Evolutionary conservation across 2,888 invertebrate genomes (phyloP).

Genomic region (Macrosiphum euphorbiae): DNA sequence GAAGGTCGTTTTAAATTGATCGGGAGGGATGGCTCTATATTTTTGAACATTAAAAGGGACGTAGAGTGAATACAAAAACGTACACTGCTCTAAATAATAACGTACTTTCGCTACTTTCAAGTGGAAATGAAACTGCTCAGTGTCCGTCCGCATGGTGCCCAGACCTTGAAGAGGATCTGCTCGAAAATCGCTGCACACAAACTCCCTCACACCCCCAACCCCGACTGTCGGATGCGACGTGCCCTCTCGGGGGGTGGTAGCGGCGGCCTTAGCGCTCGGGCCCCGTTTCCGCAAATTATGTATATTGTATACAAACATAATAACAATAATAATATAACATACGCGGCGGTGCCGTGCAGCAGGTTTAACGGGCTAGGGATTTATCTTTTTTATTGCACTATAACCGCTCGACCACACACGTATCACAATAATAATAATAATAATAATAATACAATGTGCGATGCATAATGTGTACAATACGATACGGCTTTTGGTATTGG

Average conservation of each 20-base stretch:
- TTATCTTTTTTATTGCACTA: slow-evolving; percentile 58
- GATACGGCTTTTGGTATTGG: not conserved
- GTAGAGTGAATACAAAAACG: too few relatives aligned
- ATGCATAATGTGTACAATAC: not conserved
- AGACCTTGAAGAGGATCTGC: not conserved
- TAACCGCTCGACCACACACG: slow-evolving; percentile 17
- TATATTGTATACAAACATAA: not conserved
- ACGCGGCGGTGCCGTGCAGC: not conserved
- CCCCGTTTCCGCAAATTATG: not conserved
- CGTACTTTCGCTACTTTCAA: not conserved
- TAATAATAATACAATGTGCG: not conserved
- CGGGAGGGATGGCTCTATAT: too few relatives aligned
- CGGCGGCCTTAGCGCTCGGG: not conserved
- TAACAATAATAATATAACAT: not conserved
- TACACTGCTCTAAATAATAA: too few relatives aligned
- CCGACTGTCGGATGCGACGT: not conserved
- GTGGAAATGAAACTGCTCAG: not conserved
- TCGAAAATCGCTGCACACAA: not conserved
- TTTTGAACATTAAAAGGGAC: too few relatives aligned
- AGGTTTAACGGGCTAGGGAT: slow-evolving; percentile 51
- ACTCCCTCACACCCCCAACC: not conserved
- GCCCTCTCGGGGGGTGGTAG: not conserved
- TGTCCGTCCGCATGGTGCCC: too few relatives aligned
- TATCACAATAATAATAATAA: too few relatives aligned
- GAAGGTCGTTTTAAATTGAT: too few relatives aligned